These are phyloP conservation scores for Cryptotis parvus DNA, from an alignment of 2,113 vertebrate genomes.

Conservation along the genomic window DNA sequence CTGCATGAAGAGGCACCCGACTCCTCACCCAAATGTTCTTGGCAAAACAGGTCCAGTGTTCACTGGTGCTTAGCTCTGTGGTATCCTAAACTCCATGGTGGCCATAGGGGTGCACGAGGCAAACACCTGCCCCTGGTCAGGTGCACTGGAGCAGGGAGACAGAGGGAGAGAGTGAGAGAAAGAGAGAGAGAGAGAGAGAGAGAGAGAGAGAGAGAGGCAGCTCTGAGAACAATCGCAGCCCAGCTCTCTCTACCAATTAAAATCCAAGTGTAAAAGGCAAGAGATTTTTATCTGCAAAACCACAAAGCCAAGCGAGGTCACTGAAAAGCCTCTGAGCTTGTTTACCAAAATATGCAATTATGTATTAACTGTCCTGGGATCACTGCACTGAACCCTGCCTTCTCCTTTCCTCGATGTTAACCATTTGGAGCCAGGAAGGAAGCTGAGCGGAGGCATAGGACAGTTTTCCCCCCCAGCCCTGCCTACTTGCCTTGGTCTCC, in stretches of 20 bases:
- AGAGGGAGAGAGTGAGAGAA: background rate
- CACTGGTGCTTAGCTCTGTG: slow-evolving; percentile 33
- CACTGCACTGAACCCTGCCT: slow-evolving; percentile 74
- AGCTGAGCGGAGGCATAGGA: background rate
- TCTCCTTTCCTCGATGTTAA: slow-evolving; percentile 54
- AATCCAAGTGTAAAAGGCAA: slow-evolving; percentile 78
- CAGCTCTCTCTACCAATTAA: slow-evolving; percentile 79
- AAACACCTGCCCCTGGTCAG: accelerated
- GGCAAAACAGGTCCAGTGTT: background rate
- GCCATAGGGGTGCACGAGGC: background rate
- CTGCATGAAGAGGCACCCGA: slow-evolving; percentile 41
- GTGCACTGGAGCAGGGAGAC: background rate
- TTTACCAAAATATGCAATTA: slow-evolving; percentile 83
- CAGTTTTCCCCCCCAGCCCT: background rate
- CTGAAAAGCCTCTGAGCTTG: slow-evolving; percentile 73
- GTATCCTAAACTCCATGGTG: slow-evolving; percentile 17
- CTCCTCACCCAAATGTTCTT: slow-evolving; percentile 24
- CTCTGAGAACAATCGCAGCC: background rate
- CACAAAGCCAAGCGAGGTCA: slow-evolving; percentile 84
- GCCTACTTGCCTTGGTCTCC: background rate
- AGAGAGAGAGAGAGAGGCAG: background rate
- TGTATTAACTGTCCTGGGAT: slow-evolving; percentile 73
- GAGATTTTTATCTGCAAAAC: slow-evolving; percentile 83
- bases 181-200: no score
- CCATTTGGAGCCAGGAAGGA: slow-evolving; percentile 21